Base-by-base conservation (phyloP, 1,140 invertebrate species). In the Pomacea maculata region DNA sequence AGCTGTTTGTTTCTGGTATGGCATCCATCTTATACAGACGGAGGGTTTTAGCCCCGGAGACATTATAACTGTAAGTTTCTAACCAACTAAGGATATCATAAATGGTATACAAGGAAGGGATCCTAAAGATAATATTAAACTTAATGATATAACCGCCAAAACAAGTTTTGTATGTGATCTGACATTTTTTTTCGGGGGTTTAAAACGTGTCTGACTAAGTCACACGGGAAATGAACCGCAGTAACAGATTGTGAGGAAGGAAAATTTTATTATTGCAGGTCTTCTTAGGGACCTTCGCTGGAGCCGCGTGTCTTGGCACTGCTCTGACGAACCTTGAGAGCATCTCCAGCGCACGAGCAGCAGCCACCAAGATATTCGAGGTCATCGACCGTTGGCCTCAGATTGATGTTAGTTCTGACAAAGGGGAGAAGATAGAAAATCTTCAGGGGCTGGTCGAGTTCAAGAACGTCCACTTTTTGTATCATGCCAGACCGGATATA, bases 1-100 rank as follows among this genome's bases (percentile, higher is more conserved):
- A 25, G 94, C 95, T 17, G 87, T 97, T 14, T 95, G 95, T 0
- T 96, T 97, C 89, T 97, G 95, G 95, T 97, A 95, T 91, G 96
- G 88, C 11, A 77, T 84, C 15, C 79, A 85, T 64, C 85, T 90
- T 1, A 82, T 88, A 21, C 82, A 86, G 70, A 78, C 81, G 15
- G 77, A 75, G 3, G 82, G 74, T 21, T 74, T 86, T 70, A 75
- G 83, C 25, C 75, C 84, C 55, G 86, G 86, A 25, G 81, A 78
- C 29, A 83, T 87, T 71, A 15, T 88, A 25, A 83, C 82, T 10
- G 87, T 88, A 81, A 83, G 83, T 25, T 25, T 25, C 25, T 25
- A 25, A 25, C 25, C 25, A 25, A 25, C 25, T 25, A 25, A 25
- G 25, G 25, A 25, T 25, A 25, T 25, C 25, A 25, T 25, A 25